Evolutionary conservation across 2,888 invertebrate genomes (phyloP), one percentile per base, ranked within the genome.

Genomic region (Heterodera filipjevi): DNA sequence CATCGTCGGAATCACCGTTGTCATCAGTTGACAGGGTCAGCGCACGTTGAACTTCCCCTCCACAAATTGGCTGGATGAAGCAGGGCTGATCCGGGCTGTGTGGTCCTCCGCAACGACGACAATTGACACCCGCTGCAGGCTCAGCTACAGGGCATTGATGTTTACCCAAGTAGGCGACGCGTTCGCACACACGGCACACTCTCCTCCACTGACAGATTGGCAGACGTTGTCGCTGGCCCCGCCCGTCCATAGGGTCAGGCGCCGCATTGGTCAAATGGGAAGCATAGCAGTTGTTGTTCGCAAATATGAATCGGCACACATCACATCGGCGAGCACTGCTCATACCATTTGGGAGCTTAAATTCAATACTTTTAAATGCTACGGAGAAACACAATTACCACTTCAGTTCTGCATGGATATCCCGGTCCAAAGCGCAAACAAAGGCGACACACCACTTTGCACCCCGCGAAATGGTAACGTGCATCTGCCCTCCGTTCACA

Each of bases 151-250:
- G 68, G 35, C 68, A 68, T 33, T 33, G 68, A 22, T 68, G 68
- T 22, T 1, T 27, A 2, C 68, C 33, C 16, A 27, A 14, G 59
- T 53, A 72, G 16, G 39, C 59, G 39, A 72, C 16, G 8, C 22
- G 35, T 19, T n/a, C 32, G n/a, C 73, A 72, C 22, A 22, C 30
- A 39, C 32, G 59, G 16, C 73, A 72, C n/a, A 72, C 39, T 1
- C 73, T 12, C 5, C 73, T 44, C 33, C 53, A 72, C n/a, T 72
- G n/a, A 27, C 73, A 72, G 8, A 72, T 72, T 12, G 73, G 59
- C 0, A 16, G 16, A 2, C 35, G 32, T n/a, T 39, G 49, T 0
- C 53, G 30, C 22, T 49, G 49, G 0, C 73, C 32, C 12, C 53
- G 73, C 12, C 73, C 73, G 6, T 33, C 39, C n/a, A 59, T 59